phyloP scores from a whole-genome alignment of 2,797 vertebrate species.

The Lepus oiostolus region DNA sequence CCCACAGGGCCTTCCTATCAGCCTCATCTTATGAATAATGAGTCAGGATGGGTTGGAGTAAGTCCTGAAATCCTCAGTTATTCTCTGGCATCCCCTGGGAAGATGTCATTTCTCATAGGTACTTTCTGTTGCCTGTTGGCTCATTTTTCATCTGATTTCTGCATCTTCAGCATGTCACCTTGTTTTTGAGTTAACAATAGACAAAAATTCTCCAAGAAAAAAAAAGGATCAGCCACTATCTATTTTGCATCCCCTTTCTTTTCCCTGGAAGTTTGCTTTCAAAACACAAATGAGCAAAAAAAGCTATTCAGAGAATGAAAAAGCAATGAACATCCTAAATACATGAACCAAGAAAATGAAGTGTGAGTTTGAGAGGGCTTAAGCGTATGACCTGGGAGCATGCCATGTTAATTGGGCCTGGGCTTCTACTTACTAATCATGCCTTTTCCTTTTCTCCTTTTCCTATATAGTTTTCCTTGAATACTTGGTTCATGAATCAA shows the following conservation, averaged over 20 bases:
- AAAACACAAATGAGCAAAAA: constrained; percentile 7
- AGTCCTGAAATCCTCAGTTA: constrained; percentile 28
- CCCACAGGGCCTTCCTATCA: neutral
- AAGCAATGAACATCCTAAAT: constrained; percentile 20
- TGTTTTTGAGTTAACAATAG: constrained; percentile 51
- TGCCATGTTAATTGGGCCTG: neutral
- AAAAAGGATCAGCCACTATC: neutral
- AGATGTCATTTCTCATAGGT: constrained; percentile 19
- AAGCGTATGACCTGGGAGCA: neutral
- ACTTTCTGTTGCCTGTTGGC: neutral
- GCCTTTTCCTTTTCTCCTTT: neutral
- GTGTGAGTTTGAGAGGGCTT: constrained; percentile 27
- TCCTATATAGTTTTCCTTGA: neutral
- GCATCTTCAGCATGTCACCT: neutral
- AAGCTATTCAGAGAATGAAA: constrained; percentile 9
- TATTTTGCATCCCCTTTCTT: constrained; percentile 14
- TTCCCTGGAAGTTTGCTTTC: constrained; percentile 57
- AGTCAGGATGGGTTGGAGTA: constrained; percentile 19
- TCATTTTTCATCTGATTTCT: constrained; percentile 60
- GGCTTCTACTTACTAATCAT: neutral
- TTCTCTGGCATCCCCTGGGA: neutral
- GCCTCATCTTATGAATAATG: constrained; percentile 59
- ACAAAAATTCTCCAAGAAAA: constrained; percentile 34
- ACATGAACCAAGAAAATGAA: neutral
- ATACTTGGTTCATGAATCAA: constrained; percentile 57